A percentile compares a stretch with the other conserved stretches of the same genome.
Evolutionary conservation across 2,888 invertebrate genomes (phyloP).

Genomic region (Diachrysia chrysitis): DNA sequence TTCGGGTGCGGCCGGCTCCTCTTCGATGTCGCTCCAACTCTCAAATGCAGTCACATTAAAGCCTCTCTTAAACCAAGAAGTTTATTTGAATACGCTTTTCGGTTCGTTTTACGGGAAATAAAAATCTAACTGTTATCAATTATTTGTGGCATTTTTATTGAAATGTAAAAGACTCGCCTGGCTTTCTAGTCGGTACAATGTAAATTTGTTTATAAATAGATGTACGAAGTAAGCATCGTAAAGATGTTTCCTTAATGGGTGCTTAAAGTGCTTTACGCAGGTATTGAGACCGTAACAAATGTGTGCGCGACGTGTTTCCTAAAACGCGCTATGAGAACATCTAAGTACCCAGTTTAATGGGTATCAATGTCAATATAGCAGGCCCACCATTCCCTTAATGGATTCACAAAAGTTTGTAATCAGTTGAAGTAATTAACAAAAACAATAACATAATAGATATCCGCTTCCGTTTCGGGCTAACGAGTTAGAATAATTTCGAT

Average conservation of each 20-base stretch:
- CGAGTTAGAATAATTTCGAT: slow-evolving; percentile 46
- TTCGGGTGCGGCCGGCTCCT: slow-evolving; percentile 60
- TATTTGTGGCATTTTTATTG: slow-evolving; percentile 47
- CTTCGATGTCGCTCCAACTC: slow-evolving; percentile 31
- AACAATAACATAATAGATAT: slow-evolving; percentile 52
- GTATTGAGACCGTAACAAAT: slow-evolving; percentile 47
- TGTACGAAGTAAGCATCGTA: slow-evolving; percentile 49
- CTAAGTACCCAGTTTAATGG: slow-evolving; percentile 46
- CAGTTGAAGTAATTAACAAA: slow-evolving; percentile 53
- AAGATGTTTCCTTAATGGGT: slow-evolving; percentile 54
- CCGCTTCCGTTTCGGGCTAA: slow-evolving; percentile 46
- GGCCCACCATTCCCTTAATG: slow-evolving; percentile 30
- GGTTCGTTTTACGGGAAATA: slow-evolving; percentile 42
- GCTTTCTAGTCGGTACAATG: slow-evolving; percentile 43
- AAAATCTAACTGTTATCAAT: slow-evolving; percentile 32
- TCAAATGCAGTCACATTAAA: slow-evolving; percentile 30
- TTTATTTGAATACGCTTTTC: slow-evolving; percentile 38
- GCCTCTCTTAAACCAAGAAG: slow-evolving; percentile 6
- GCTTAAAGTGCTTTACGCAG: slow-evolving; percentile 53
- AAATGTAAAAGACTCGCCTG: slow-evolving; percentile 35
- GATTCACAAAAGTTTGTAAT: slow-evolving; percentile 45
- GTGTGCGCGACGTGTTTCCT: slow-evolving; percentile 41
- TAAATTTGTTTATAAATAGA: slow-evolving; percentile 48
- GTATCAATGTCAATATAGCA: slow-evolving; percentile 46
- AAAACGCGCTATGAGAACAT: slow-evolving; percentile 39